Evolutionary conservation across 2,888 invertebrate species (phyloP).

Genomic region (Volucella zonaria): DNA sequence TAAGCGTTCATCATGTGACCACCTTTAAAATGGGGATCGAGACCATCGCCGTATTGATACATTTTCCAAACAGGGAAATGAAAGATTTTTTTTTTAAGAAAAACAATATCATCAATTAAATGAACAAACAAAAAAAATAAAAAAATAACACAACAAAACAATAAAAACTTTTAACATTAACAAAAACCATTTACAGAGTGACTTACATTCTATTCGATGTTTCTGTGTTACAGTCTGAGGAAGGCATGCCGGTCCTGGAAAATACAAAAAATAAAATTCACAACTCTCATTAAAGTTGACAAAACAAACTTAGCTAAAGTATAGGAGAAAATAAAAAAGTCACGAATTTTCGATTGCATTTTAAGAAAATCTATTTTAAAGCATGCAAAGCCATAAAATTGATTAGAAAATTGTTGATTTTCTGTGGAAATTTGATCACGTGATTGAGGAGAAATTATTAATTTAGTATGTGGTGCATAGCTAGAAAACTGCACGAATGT

Average conservation of each 20-base stretch:
- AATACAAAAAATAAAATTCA: constrained; percentile 20
- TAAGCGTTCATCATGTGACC: constrained; percentile 68
- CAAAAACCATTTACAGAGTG: constrained; percentile 29
- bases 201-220: constrained; percentile 67
- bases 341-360: constrained; percentile 24
- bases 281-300: constrained; percentile 36
- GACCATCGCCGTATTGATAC: constrained; percentile 28
- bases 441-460: constrained; percentile 48
- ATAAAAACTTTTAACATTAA: constrained; percentile 33
- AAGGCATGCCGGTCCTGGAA: constrained; percentile 75
- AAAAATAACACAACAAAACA: constrained; percentile 2
- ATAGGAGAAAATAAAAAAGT: neutral
- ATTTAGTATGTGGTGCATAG: constrained; percentile 13
- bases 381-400: constrained; percentile 58
- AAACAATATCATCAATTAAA: constrained; percentile 20
- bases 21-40: constrained; percentile 41
- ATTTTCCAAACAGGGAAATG: constrained; percentile 33
- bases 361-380: constrained; percentile 45
- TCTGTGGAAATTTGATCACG: constrained; percentile 62
- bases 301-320: constrained; percentile 12
- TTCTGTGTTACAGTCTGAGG: constrained; percentile 60
- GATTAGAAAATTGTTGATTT: constrained; percentile 50
- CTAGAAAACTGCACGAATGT: constrained; percentile 46
- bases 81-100: constrained; percentile 17
- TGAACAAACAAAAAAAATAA: constrained; percentile 20